Evolutionary conservation across 2,797 vertebrate species (phyloP).

Genomic region (Neosilurus mollespiculum): DNA sequence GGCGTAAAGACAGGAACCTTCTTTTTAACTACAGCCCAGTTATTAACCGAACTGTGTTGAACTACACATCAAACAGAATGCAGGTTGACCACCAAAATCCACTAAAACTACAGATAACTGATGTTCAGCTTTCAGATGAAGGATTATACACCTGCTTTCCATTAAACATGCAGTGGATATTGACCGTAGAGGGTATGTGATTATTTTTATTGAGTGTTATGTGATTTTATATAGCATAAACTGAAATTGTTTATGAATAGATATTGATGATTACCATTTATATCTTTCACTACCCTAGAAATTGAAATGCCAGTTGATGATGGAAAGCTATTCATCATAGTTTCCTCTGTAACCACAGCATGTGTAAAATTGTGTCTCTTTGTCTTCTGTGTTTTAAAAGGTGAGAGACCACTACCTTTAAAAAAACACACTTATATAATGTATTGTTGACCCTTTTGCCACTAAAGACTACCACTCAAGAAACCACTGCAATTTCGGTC

Average conservation of each 20-base stretch:
- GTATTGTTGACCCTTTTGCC: background rate
- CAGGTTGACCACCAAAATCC: background rate
- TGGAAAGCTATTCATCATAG: background rate
- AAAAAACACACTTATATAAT: background rate
- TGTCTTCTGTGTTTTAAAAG: background rate
- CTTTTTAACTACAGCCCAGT: background rate
- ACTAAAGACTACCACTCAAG: background rate
- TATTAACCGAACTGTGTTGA: background rate
- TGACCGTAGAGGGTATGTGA: background rate
- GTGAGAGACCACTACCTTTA: background rate
- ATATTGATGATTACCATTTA: background rate
- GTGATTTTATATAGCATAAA: background rate
- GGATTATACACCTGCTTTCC: constrained; percentile 22
- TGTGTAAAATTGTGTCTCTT: background rate
- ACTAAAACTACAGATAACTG: constrained; percentile 17
- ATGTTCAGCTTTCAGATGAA: constrained; percentile 21
- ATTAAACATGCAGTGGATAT: background rate
- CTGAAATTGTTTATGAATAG: background rate
- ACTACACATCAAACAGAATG: constrained; percentile 31
- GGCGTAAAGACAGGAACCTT: background rate
- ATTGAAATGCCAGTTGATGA: rapidly evolving
- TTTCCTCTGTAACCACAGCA: background rate
- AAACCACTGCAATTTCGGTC: background rate
- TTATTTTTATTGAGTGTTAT: background rate
- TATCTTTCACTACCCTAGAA: background rate